Evolutionary conservation across 2,888 invertebrate species (phyloP), one percentile per base, ranked within the genome.

Genomic region (Tetragonula carbonaria): DNA sequence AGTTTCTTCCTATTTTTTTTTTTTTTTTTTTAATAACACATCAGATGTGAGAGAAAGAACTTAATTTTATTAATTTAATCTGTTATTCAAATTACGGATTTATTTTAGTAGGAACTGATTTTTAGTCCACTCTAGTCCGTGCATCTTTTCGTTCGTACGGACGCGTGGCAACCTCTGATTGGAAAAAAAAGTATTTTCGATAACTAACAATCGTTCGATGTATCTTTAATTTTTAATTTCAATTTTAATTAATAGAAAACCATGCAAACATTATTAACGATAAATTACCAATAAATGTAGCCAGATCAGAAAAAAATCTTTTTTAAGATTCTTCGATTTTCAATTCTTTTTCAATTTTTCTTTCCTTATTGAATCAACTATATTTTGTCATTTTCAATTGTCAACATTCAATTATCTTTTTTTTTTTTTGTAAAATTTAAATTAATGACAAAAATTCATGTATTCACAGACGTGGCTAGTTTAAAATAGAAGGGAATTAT

Each of bases 211-310:
- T 80, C 84, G 86, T 86, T 90, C 88, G 88, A 92, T 89, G 88
- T 82, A 81, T 88, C 84, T 88, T 45, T 45, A 45, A 45, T 45
- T 45, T 45, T 45, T 8, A 45, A 45, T 45, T 45, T 45, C 8
- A 11, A 45, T 11, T 45, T 45, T 92, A 92, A 92, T 92, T 92
- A 91, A 92, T 92, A 91, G 91, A 91, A 92, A 92, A 88, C 87
- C 78, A n/a, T 72, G 84, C 84, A 83, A 82, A 89, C 87, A 74
- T 81, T 80, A 75, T 89, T 90, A 75, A 80, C 16, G 72, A 77
- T 80, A 85, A 78, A 91, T 91, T 59, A 55, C 65, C 63, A 53
- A 78, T 70, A 80, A 62, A 72, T 66, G 23, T 65, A n/a, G 23
- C 55, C 28, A 70, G 23, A 38, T n/a, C 21, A 45, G 57, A 11